A percentile compares a stretch with the other conserved stretches of the same genome.
phyloP scores from a whole-genome alignment of 2,113 vertebrate species.

The Strix aluco region DNA sequence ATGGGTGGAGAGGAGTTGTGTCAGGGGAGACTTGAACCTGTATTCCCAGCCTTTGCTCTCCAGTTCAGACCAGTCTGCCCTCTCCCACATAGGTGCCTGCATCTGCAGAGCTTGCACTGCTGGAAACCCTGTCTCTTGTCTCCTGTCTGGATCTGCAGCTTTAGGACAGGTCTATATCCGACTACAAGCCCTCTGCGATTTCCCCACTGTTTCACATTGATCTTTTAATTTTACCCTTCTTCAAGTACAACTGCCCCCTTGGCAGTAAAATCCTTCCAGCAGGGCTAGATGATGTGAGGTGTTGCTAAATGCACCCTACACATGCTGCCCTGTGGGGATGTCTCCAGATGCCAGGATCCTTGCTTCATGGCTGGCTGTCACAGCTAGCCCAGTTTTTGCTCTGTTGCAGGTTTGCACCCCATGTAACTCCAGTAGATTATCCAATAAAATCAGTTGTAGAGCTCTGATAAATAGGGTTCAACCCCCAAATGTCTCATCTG shows the following conservation, averaged over 20 bases:
- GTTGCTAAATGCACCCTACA: background rate
- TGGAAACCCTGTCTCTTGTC: background rate
- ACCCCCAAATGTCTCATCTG: background rate
- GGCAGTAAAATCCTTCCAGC: background rate
- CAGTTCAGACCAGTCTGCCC: background rate
- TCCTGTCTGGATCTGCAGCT: background rate
- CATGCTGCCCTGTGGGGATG: fast-evolving
- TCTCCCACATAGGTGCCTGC: background rate
- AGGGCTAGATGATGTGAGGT: background rate
- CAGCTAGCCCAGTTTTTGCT: background rate
- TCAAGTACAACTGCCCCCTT: background rate
- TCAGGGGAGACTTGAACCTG: background rate
- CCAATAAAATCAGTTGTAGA: background rate
- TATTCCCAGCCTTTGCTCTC: background rate
- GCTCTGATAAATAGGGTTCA: background rate
- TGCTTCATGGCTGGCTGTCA: background rate
- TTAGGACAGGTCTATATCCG: background rate
- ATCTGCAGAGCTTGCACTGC: background rate
- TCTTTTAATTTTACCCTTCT: background rate
- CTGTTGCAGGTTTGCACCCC: background rate
- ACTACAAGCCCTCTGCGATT: background rate
- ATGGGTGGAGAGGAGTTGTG: background rate
- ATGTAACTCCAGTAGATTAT: background rate
- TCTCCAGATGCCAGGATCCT: background rate
- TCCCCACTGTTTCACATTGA: background rate